phyloP scores from a whole-genome alignment of 2,888 invertebrate genomes.

The Unio delphinus region DNA sequence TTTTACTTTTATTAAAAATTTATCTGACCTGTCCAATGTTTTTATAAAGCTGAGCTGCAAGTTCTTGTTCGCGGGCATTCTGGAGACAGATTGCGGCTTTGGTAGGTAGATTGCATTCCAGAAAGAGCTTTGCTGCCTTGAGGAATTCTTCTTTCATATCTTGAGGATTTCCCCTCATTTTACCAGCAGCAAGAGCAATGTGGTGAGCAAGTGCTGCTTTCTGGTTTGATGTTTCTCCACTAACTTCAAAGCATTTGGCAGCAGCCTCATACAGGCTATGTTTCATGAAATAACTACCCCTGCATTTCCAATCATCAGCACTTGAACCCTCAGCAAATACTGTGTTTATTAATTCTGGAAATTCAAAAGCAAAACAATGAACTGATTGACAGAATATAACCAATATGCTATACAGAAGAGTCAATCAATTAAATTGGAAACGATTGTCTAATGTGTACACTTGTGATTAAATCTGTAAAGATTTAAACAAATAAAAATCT shows the following conservation, averaged over 20 bases:
- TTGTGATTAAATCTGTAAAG: too few relatives aligned
- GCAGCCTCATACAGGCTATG: slow-evolving; percentile 49
- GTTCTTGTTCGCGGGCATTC: slow-evolving; percentile 34
- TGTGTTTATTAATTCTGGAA: too few relatives aligned
- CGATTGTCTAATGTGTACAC: too few relatives aligned
- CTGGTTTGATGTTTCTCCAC: slow-evolving; percentile 29
- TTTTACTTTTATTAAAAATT: background rate
- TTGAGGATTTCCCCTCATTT: slow-evolving; percentile 31
- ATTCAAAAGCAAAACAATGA: too few relatives aligned
- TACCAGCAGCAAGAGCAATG: slow-evolving; percentile 25
- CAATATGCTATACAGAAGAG: too few relatives aligned
- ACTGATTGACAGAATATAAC: too few relatives aligned
- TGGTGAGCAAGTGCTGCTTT: slow-evolving; percentile 45
- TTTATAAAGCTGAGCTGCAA: slow-evolving; percentile 38
- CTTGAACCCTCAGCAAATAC: slow-evolving; percentile 52
- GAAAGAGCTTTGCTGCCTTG: slow-evolving; percentile 35
- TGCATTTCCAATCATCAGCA: slow-evolving; percentile 40
- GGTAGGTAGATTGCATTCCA: slow-evolving; percentile 30
- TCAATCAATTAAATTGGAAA: too few relatives aligned
- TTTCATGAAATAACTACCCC: slow-evolving; percentile 47
- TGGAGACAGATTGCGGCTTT: slow-evolving; percentile 42
- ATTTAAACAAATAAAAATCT: too few relatives aligned
- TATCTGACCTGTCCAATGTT: slow-evolving; percentile 38
- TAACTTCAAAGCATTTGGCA: slow-evolving; percentile 50
- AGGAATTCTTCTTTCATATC: slow-evolving; percentile 46